Conservation (phyloP, 2,888 invertebrate species). For the Platycheirus albimanus region DNA sequence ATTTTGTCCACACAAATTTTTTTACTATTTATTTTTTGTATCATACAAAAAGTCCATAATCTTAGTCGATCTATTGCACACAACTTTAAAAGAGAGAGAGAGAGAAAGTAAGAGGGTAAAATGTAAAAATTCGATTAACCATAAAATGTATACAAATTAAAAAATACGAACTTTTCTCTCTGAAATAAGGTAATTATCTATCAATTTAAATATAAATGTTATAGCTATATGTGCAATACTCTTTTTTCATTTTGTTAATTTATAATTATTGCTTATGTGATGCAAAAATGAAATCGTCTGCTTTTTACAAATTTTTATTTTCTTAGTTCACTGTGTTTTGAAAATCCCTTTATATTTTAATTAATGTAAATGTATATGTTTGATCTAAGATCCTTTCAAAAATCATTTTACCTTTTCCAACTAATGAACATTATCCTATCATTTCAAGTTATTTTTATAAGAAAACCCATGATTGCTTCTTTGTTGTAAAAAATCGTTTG, state of each 20-base stretch:
- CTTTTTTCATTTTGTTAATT: constrained; percentile 26
- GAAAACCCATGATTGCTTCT: no score
- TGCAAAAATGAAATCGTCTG: constrained; percentile 58
- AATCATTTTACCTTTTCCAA: no score
- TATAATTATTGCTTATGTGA: constrained; percentile 52
- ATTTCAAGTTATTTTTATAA: no score
- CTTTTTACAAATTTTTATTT: constrained; percentile 35
- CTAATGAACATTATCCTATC: no score
- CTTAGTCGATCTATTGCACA: constrained; percentile 72
- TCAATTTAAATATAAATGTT: constrained; percentile 44
- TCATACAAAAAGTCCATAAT: constrained; percentile 51
- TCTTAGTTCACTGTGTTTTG: background rate
- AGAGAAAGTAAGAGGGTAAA: constrained; percentile 18
- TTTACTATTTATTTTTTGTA: constrained; percentile 46
- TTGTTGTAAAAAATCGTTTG: no score
- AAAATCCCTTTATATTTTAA: no score
- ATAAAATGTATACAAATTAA: constrained; percentile 37
- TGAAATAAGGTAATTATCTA: constrained; percentile 62
- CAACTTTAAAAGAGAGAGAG: constrained; percentile 57
- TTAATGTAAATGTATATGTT: no score
- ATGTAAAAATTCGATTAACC: constrained; percentile 29
- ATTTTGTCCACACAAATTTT: constrained; percentile 47
- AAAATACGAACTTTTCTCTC: constrained; percentile 54
- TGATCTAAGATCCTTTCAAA: no score
- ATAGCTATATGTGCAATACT: constrained; percentile 52